Percentiles rank a stretch among this genome's conserved stretches.
These are phyloP conservation scores for Graptemys geographica DNA, from an alignment of 2,797 vertebrate species.

Conservation along the genomic window DNA sequence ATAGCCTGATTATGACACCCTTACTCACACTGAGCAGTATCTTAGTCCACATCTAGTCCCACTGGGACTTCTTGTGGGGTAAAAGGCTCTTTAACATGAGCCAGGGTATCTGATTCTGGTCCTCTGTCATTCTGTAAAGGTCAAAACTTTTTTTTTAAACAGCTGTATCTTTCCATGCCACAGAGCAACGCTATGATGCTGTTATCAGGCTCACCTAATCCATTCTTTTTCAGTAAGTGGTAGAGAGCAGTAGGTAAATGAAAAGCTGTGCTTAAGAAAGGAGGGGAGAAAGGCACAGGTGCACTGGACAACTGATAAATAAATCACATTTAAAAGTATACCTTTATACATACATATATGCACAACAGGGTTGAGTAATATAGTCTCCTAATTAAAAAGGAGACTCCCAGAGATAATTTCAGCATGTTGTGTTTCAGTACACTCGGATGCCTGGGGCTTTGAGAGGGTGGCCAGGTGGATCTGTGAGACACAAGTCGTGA, in stretches of 20 bases:
- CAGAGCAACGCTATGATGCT: neutral
- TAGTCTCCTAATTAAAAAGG: conserved; percentile 13
- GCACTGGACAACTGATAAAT: neutral
- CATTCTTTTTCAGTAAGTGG: neutral
- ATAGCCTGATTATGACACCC: neutral
- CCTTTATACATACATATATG: neutral
- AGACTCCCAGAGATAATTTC: neutral
- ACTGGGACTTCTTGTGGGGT: neutral
- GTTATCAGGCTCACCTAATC: conserved; percentile 14
- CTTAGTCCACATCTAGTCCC: neutral
- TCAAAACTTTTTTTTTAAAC: neutral
- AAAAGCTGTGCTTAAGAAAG: neutral
- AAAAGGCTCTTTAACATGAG: neutral
- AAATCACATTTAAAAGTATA: conserved; percentile 19
- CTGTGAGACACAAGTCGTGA: neutral
- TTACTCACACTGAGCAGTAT: neutral
- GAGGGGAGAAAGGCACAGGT: conserved; percentile 26
- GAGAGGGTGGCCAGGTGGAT: neutral
- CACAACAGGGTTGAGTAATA: neutral
- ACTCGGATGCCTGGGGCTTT: neutral
- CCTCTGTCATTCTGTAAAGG: neutral
- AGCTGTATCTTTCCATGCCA: neutral
- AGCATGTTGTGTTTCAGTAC: neutral
- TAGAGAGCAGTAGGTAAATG: neutral
- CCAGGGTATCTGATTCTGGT: neutral